These are phyloP conservation scores for Taeniopygia guttata DNA, from an alignment of 2,797 vertebrate species.

Conservation along the genomic window DNA sequence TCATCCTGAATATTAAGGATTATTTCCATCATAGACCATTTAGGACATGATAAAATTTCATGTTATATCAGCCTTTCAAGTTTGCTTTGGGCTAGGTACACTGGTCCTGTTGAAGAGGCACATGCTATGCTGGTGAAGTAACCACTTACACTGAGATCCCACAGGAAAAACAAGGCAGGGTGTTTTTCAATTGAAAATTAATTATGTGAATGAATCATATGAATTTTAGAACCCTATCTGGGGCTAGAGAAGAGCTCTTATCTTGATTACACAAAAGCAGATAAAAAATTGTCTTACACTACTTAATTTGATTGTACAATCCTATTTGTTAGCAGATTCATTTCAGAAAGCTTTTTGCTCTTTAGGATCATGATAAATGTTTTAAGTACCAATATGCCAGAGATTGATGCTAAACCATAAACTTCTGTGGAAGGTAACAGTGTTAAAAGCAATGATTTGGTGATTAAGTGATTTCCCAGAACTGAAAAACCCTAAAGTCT, in stretches of 20 bases:
- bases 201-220: background rate
- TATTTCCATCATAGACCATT: background rate
- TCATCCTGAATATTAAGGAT: background rate
- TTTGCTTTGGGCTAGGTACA: background rate
- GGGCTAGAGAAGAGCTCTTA: background rate
- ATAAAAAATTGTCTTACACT: background rate
- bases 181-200: background rate
- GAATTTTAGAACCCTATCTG: background rate
- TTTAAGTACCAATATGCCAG: background rate
- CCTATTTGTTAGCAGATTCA: background rate
- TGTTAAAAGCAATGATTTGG: background rate
- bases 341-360: background rate
- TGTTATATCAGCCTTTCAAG: background rate
- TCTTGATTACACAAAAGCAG: background rate
- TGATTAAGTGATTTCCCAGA: background rate
- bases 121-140: background rate
- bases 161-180: background rate
- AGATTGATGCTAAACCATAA: background rate
- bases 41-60: background rate
- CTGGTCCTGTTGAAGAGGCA: background rate
- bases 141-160: background rate
- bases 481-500: background rate
- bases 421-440: background rate
- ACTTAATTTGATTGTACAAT: background rate
- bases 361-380: background rate